Conservation (phyloP, 2,888 invertebrate genomes). For the Anthoptus insignis region DNA sequence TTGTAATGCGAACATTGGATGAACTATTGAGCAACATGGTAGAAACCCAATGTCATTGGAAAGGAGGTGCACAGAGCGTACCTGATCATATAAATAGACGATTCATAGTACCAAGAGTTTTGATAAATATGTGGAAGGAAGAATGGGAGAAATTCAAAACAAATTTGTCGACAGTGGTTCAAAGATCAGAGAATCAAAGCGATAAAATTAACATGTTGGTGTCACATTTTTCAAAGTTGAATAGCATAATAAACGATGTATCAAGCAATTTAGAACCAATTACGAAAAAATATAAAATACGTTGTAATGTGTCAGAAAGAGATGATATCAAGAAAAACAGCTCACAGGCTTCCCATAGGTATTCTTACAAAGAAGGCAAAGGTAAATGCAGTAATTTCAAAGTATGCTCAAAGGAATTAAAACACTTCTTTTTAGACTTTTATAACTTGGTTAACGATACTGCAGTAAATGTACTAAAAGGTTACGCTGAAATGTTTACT, state of each 20-base stretch:
- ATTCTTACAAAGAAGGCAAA: neutral
- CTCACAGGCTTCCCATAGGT: neutral
- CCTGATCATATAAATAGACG: neutral
- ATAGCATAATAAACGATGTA: conserved; percentile 43
- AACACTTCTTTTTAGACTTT: conserved; percentile 58
- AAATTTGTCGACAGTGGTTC: conserved; percentile 38
- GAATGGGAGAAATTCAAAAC: conserved; percentile 56
- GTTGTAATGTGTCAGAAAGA: conserved; percentile 51
- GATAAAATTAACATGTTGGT: neutral
- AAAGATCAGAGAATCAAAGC: neutral
- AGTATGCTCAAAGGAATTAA: conserved; percentile 67
- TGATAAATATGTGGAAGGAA: conserved; percentile 47
- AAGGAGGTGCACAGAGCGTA: neutral
- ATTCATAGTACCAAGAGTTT: conserved; percentile 16
- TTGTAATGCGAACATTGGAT: conserved; percentile 64
- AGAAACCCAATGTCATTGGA: conserved; percentile 57
- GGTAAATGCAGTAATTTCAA: conserved; percentile 56
- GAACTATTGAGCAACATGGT: conserved; percentile 61
- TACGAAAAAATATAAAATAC: conserved; percentile 56
- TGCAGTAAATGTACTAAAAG: conserved; percentile 58
- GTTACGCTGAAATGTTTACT: conserved; percentile 69
- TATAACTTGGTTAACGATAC: conserved; percentile 64
- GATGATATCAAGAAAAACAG: conserved; percentile 24
- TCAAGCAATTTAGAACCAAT: conserved; percentile 53
- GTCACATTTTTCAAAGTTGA: conserved; percentile 8